Percentiles rank a stretch among this genome's conserved stretches.
Evolutionary conservation across 2,113 vertebrate genomes (phyloP).

Genomic region (Cyprinodon brontotheroides): DNA sequence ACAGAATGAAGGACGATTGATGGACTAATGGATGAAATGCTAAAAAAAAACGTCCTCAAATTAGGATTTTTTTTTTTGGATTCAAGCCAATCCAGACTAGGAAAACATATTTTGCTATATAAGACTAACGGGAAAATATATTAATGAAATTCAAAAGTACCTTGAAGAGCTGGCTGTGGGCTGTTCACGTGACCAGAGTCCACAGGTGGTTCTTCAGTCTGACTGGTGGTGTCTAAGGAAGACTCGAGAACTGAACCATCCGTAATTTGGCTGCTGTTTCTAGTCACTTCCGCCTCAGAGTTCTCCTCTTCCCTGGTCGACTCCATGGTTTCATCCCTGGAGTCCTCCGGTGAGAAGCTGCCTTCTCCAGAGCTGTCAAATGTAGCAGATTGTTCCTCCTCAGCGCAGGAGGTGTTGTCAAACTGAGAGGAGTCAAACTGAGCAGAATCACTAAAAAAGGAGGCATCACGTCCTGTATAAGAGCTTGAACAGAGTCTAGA

Average conservation of each 20-base stretch:
- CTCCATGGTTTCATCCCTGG: constrained; percentile 50
- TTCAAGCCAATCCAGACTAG: too few relatives aligned
- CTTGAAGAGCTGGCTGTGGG: constrained; percentile 30
- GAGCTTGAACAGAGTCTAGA: constrained; percentile 41
- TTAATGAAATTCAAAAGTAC: constrained; percentile 23
- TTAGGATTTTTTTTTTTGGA: too few relatives aligned
- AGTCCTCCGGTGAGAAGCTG: constrained; percentile 44
- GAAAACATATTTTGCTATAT: neutral
- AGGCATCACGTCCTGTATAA: constrained; percentile 25
- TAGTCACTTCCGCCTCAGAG: constrained; percentile 49
- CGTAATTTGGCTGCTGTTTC: constrained; percentile 38
- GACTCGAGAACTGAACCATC: constrained; percentile 61
- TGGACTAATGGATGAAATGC: too few relatives aligned
- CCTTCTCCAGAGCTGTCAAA: constrained; percentile 54
- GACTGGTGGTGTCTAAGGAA: constrained; percentile 61
- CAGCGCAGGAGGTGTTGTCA: constrained; percentile 27
- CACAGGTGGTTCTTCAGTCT: constrained; percentile 37
- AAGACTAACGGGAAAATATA: neutral
- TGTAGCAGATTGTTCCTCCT: constrained; percentile 35
- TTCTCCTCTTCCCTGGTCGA: constrained; percentile 46
- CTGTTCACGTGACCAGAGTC: constrained; percentile 36
- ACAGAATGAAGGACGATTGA: too few relatives aligned
- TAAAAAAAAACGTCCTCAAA: too few relatives aligned
- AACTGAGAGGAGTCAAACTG: constrained; percentile 54
- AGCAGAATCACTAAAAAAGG: constrained; percentile 37